Evolutionary conservation across 2,888 invertebrate genomes (phyloP).

Genomic region (Drosophila nr. fundita): DNA sequence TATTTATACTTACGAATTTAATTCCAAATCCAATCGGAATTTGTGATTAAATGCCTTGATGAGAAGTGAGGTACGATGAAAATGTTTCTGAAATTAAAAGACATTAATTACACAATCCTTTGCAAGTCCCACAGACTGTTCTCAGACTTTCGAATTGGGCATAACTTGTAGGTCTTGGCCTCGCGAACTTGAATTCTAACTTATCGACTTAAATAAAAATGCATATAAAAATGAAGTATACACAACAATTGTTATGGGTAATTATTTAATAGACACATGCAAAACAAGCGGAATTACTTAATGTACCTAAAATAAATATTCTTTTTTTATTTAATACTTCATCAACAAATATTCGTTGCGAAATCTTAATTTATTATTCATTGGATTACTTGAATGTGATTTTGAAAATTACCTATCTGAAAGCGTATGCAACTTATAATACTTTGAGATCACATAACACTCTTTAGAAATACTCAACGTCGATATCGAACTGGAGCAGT

Average conservation of each 20-base stretch:
- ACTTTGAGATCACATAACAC: not conserved
- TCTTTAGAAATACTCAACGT: not conserved
- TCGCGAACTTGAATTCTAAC: not conserved
- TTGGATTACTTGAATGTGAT: not conserved
- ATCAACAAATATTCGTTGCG: not conserved
- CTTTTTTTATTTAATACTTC: not conserved
- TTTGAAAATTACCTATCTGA: not conserved
- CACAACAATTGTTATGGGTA: not conserved
- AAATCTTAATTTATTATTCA: not conserved
- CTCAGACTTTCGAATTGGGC: not conserved
- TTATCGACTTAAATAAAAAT: not conserved
- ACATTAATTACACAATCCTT: not conserved
- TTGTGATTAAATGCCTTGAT: slow-evolving; percentile 99
- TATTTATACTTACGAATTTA: slow-evolving; percentile 93
- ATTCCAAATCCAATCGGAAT: slow-evolving; percentile 97
- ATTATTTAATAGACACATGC: not conserved
- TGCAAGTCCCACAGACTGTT: not conserved
- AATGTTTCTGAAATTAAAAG: slow-evolving; percentile 90
- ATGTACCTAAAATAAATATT: not conserved
- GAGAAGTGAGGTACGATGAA: slow-evolving; percentile 96
- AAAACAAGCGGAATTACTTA: not conserved
- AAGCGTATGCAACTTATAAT: not conserved
- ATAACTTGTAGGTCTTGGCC: not conserved
- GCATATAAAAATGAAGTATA: not conserved
- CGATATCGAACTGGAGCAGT: not conserved